phyloP scores from a whole-genome alignment of 2,888 invertebrate species.

The Colostygia pectinataria region DNA sequence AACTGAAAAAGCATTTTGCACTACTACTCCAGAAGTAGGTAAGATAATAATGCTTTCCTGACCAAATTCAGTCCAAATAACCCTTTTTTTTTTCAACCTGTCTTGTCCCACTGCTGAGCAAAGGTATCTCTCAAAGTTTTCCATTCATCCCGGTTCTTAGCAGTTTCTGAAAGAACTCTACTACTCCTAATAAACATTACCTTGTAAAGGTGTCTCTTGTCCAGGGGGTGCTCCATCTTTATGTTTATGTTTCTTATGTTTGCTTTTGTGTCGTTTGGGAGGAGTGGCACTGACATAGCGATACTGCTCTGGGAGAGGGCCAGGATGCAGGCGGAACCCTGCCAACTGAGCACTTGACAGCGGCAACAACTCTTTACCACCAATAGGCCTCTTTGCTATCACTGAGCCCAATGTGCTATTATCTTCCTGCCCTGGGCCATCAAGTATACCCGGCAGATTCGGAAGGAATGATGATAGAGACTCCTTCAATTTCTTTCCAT shows the following conservation, averaged over 20 bases:
- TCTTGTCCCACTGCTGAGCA: too few relatives aligned
- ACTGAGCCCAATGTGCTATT: constrained; percentile 95
- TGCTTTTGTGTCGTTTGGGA: constrained; percentile 96
- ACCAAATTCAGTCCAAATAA: too few relatives aligned
- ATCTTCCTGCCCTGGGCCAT: constrained; percentile 93
- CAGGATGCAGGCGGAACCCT: constrained; percentile 97
- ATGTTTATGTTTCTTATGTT: constrained; percentile 97
- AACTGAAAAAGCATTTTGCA: too few relatives aligned
- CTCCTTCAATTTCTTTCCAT: constrained; percentile 97
- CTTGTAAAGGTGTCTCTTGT: constrained; percentile 89
- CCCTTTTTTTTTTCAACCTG: too few relatives aligned
- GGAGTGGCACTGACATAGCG: constrained; percentile 95
- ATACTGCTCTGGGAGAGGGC: constrained; percentile 98
- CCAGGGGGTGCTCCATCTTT: constrained; percentile 92
- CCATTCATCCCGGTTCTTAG: too few relatives aligned
- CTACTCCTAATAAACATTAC: constrained; percentile 50
- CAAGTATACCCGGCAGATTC: constrained; percentile 96
- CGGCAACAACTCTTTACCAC: constrained; percentile 92
- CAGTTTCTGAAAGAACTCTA: background rate
- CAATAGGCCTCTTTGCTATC: constrained; percentile 97
- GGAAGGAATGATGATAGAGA: constrained; percentile 97
- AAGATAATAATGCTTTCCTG: too few relatives aligned
- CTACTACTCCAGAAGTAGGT: too few relatives aligned
- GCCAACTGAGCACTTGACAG: constrained; percentile 94
- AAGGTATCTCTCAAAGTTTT: too few relatives aligned